These are phyloP conservation scores for Galeopsomyia nigrocyanea DNA, from an alignment of 2,888 invertebrate species.

Conservation along the genomic window DNA sequence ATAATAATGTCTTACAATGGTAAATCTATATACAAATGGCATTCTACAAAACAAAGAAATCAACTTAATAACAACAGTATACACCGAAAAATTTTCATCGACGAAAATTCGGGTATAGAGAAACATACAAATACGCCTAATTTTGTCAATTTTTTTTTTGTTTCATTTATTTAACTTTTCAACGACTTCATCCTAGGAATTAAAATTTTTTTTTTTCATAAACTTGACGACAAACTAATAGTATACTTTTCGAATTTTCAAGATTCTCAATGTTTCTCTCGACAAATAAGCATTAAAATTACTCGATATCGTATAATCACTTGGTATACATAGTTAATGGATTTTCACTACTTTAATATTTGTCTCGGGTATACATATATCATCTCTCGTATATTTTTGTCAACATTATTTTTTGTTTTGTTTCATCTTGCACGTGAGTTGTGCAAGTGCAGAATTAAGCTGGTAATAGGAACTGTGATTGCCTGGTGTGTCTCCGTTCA, in stretches of 20 bases:
- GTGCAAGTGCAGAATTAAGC: constrained; percentile 25
- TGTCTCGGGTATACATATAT: constrained; percentile 10
- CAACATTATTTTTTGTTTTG: constrained; percentile 31
- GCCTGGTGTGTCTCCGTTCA: constrained; percentile 59
- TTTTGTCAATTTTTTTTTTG: constrained; percentile 22
- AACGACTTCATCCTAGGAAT: constrained; percentile 14
- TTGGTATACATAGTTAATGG: constrained; percentile 39
- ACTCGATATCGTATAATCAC: constrained; percentile 34
- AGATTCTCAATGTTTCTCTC: constrained; percentile 30
- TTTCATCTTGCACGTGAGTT: constrained; percentile 7
- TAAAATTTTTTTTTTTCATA: constrained; percentile 17
- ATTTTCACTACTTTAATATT: constrained; percentile 38
- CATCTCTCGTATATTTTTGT: constrained; percentile 9
- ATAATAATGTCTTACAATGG: constrained; percentile 46
- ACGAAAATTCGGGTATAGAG: constrained; percentile 27
- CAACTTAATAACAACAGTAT: constrained; percentile 44
- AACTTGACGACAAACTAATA: constrained; percentile 37
- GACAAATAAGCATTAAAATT: constrained; percentile 30
- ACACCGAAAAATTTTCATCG: constrained; percentile 29
- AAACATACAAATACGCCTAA: constrained; percentile 38
- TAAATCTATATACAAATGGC: constrained; percentile 47
- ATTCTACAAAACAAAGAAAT: constrained; percentile 45
- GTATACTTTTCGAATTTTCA: constrained; percentile 38
- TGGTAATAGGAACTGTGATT: constrained; percentile 64
- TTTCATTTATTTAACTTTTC: constrained; percentile 14